Conservation (phyloP, 2,888 invertebrate species). For the Rosalia funebris region DNA sequence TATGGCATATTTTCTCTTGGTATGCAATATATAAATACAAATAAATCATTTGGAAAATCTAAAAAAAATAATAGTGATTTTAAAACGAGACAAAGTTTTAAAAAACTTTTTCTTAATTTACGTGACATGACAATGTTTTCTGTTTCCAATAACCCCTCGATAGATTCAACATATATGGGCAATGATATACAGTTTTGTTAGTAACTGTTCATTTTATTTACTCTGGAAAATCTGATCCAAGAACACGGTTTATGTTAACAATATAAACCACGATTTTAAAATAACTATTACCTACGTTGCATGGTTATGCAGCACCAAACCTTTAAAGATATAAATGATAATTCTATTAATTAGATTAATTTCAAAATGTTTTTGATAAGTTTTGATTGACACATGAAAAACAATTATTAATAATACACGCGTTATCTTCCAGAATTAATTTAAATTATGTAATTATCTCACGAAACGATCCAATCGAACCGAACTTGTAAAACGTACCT, state of each 20-base stretch:
- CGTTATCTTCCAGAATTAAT: slow-evolving; percentile 5
- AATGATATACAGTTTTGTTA: no score
- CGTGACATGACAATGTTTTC: no score
- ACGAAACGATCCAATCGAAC: background rate
- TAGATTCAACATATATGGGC: no score
- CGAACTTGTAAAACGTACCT: slow-evolving; percentile 1
- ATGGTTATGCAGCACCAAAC: background rate
- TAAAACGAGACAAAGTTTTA: no score
- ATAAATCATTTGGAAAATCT: no score
- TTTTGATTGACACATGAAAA: slow-evolving; percentile 14
- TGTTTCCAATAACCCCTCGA: no score
- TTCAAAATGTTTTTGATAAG: background rate
- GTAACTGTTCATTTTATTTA: background rate
- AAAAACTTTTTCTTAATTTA: no score
- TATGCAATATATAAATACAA: no score
- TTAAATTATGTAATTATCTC: slow-evolving; percentile 9
- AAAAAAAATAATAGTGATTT: no score
- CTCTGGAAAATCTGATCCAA: background rate
- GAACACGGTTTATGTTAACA: background rate
- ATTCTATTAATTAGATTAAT: background rate
- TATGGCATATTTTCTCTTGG: no score
- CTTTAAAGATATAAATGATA: slow-evolving; percentile 1
- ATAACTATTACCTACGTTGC: background rate
- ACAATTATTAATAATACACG: slow-evolving; percentile 13
- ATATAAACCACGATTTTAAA: background rate